These are phyloP conservation scores for Atta cephalotes DNA, from an alignment of 1,140 invertebrate species.

Conservation along the genomic window DNA sequence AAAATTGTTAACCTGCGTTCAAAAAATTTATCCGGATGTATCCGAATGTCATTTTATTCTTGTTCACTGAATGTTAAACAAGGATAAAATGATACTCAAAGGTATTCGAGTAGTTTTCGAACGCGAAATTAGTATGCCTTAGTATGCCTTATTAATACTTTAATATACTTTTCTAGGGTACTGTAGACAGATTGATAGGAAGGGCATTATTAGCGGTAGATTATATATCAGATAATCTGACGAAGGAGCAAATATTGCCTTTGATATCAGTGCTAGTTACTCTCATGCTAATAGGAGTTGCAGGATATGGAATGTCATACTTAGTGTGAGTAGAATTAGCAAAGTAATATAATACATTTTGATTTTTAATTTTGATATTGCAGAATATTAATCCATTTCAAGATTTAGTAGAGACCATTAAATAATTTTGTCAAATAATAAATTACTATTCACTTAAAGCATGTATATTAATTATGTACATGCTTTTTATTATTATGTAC, in stretches of 20 bases:
- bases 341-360: neutral
- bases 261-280: slow-evolving; percentile 94
- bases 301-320: slow-evolving; percentile 96
- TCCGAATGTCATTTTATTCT: too few species aligned
- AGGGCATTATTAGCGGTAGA: slow-evolving; percentile 91
- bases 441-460: neutral
- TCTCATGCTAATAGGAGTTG: slow-evolving; percentile 92
- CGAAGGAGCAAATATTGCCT: slow-evolving; percentile 93
- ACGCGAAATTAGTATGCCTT: neutral
- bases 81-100: too few species aligned
- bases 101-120: too few species aligned
- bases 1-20: neutral
- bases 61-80: too few species aligned
- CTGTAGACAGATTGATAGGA: slow-evolving; percentile 90
- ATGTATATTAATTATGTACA: neutral
- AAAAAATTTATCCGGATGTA: too few species aligned
- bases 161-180: slow-evolving; percentile 86
- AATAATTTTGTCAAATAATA: neutral
- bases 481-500: too few species aligned
- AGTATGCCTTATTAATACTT: neutral
- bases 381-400: neutral
- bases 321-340: slow-evolving; percentile 89
- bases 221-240: slow-evolving; percentile 91
- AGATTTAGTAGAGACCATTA: too few species aligned
- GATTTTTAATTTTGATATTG: slow-evolving; percentile 29